Evolutionary conservation across 2,888 invertebrate genomes (phyloP).

Genomic region (Agonopterix heracliana): DNA sequence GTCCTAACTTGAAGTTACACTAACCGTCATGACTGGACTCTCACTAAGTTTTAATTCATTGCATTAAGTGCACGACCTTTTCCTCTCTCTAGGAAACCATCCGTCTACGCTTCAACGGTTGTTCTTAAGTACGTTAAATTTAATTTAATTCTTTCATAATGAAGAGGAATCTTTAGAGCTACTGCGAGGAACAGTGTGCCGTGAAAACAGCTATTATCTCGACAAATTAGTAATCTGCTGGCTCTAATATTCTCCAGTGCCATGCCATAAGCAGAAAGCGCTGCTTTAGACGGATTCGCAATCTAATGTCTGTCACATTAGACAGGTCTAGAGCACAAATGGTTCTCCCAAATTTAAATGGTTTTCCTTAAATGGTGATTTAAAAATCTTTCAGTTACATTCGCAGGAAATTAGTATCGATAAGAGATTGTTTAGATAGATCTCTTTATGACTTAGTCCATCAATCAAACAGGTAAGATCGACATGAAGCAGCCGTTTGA

Average conservation of each 20-base stretch:
- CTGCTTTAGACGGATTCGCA: background rate
- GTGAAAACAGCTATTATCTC: constrained; percentile 9
- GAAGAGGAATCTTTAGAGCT: no score
- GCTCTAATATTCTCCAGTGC: constrained; percentile 34
- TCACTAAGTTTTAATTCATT: constrained; percentile 14
- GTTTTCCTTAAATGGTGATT: no score
- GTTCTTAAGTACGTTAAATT: no score
- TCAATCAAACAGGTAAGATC: constrained; percentile 21
- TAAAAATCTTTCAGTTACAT: no score
- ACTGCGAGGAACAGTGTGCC: no score
- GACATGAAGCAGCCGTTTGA: background rate
- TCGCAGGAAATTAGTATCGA: no score
- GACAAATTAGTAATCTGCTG: constrained; percentile 14
- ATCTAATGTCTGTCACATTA: constrained; percentile 22
- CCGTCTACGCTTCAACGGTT: no score
- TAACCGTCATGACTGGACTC: constrained; percentile 3
- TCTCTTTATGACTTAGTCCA: constrained; percentile 17
- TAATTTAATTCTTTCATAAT: no score
- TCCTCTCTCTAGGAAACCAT: no score
- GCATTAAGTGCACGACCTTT: background rate
- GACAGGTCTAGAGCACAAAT: constrained; percentile 13
- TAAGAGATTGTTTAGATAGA: background rate
- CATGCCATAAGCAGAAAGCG: constrained; percentile 14
- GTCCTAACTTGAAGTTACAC: constrained; percentile 16
- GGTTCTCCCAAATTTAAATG: background rate